Evolutionary conservation across 2,888 invertebrate species (phyloP).

Genomic region (Lamproptera curius): DNA sequence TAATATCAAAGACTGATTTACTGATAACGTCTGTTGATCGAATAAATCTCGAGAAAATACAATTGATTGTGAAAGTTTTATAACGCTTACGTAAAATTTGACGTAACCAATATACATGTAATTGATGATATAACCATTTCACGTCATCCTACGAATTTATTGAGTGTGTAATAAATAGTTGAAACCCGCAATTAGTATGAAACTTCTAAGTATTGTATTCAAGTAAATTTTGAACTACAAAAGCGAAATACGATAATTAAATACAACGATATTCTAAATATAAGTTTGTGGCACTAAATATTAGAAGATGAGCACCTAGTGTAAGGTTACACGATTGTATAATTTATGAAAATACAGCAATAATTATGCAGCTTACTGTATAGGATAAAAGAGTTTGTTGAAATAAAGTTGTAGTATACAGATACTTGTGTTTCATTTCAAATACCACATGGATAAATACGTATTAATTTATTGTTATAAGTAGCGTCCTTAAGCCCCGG

Average conservation of each 20-base stretch:
- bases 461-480: no score
- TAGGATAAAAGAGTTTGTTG: slow-evolving; percentile 9
- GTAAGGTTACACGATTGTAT: slow-evolving; percentile 5
- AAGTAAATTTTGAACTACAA: background rate
- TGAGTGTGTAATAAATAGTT: no score
- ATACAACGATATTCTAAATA: slow-evolving; percentile 1
- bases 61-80: no score
- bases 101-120: no score
- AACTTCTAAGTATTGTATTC: background rate
- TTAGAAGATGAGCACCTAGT: slow-evolving; percentile 10
- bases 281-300: slow-evolving; percentile 9
- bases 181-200: background rate
- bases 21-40: no score
- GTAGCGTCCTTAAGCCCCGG: no score
- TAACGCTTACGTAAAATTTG: no score
- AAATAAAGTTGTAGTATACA: slow-evolving; percentile 21
- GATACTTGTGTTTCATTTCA: slow-evolving; percentile 7
- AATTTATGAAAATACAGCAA: slow-evolving; percentile 9
- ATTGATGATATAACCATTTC: no score
- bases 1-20: no score
- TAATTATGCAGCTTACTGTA: background rate
- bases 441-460: no score
- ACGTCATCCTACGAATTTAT: no score
- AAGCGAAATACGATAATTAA: background rate
- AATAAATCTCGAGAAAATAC: no score